Conservation (phyloP, 92 coral and sea anemone species). For the Diadumene lineata region DNA sequence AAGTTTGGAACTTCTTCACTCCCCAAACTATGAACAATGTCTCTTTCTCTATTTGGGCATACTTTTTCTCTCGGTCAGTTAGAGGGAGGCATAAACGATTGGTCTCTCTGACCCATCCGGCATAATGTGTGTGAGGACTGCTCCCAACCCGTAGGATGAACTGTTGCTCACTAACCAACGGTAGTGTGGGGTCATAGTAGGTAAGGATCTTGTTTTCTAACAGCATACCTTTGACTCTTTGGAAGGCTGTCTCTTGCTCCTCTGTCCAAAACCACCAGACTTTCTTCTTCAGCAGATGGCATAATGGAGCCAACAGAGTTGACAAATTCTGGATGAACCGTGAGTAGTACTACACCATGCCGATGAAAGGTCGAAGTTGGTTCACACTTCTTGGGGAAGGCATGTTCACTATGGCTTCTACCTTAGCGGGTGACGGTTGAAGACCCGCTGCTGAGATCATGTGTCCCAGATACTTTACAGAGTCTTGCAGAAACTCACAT, state of each 20-base stretch:
- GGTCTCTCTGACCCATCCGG: conserved; percentile 35
- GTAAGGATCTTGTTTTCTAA: conserved; percentile 13
- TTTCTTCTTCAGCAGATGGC: conserved; percentile 24
- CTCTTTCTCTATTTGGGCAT: conserved; percentile 56
- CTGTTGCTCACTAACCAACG: conserved; percentile 22
- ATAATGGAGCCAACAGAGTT: conserved; percentile 31
- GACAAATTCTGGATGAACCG: conserved; percentile 30
- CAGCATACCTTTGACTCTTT: conserved; percentile 30
- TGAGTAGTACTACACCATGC: conserved; percentile 32
- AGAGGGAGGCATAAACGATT: conserved; percentile 40
- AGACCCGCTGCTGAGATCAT: too few relatives aligned
- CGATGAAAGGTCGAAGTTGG: too few relatives aligned
- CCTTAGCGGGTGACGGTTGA: too few relatives aligned
- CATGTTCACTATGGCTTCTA: too few relatives aligned
- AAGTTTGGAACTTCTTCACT: conserved; percentile 45
- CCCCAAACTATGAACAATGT: conserved; percentile 45
- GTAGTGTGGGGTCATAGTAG: conserved; percentile 23
- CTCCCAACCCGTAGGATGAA: conserved; percentile 35
- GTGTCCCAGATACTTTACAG: too few relatives aligned
- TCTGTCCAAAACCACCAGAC: conserved; percentile 34
- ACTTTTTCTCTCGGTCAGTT: conserved; percentile 40
- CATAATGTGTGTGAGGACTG: conserved; percentile 24
- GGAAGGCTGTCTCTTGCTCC: conserved; percentile 30
- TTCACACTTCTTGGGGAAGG: too few relatives aligned
- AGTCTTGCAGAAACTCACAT: too few relatives aligned